Base-by-base conservation (phyloP, 2,888 invertebrate genomes). In the Branchipolynoe longqiensis region DNA sequence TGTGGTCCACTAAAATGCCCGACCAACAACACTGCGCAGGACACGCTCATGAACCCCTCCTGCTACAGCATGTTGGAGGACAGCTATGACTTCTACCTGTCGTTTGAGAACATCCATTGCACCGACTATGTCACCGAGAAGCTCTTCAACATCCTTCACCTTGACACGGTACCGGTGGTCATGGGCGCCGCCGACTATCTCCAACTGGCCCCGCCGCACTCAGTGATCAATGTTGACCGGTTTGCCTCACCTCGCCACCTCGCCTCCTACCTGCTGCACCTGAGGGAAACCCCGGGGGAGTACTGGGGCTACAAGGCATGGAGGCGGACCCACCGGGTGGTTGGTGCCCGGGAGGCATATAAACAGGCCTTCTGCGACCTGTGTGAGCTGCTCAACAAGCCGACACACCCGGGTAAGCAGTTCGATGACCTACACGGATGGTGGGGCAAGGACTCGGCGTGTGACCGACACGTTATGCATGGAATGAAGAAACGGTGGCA, bases 221-320 rank as follows among this genome's bases (percentile, higher is more conserved):
- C 98, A 3, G 98, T 97, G 94, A 97, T 99, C 86, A 98, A 99
- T 94, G 97, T 99, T 31, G 98, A 98, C 92, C 98, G 99, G 93
- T 99, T 98, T 93, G 96, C 96, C 48, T 96, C 96, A 36, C 97
- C 98, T 0, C 96, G 96, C 91, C 96, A 97, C 90, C 95, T 99
- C 88, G 98, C 98, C 41, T 96, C 96, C 41, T 98, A 98, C 94
- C 95, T 99, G 85, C 96, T 96, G 88, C 95, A 96, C 82, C 95
- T 99, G 85, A 98, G 98, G 93, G 95, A 96, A 88, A 96, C 99
- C 93, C 97, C 98, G 92, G 96, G 96, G 64, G 95, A 97, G 0
- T 99, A 98, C 94, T 98, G 98, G 94, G 97, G 97, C 38, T 99
- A 99, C 94, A 98, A 98, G 28, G 54, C 33, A 25, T 86, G 86